A percentile compares a stretch with the other conserved stretches of the same genome.
Conservation (phyloP, 2,113 vertebrate genomes). For the Brachyhypopomus gauderio region DNA sequence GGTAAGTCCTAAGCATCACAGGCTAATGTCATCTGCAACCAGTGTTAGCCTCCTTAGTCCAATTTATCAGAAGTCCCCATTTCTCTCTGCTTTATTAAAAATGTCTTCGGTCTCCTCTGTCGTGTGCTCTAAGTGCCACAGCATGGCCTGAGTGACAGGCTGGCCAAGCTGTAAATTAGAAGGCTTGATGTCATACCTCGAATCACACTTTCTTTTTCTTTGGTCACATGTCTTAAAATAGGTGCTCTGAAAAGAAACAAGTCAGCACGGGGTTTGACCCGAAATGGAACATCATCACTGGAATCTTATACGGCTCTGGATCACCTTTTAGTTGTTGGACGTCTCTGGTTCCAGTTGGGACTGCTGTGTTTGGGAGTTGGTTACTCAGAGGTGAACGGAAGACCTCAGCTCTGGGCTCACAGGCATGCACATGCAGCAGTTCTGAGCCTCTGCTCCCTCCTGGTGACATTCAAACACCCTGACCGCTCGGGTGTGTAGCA, state of each 20-base stretch:
- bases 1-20: conserved; percentile 32
- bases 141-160: conserved; percentile 50
- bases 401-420: conserved; percentile 3
- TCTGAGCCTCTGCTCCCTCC: conserved; percentile 1
- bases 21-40: conserved; percentile 40
- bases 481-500: conserved; percentile 28
- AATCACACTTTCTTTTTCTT: conserved; percentile 42
- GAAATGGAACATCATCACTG: background rate
- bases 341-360: background rate
- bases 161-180: conserved; percentile 59
- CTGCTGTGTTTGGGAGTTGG: background rate
- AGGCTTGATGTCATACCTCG: conserved; percentile 58
- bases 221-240: background rate
- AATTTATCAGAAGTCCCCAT: conserved; percentile 59
- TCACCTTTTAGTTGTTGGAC: background rate
- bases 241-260: conserved; percentile 21
- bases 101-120: conserved; percentile 60
- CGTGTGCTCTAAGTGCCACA: conserved; percentile 57
- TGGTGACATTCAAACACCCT: conserved; percentile 42
- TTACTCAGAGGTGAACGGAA: background rate
- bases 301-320: background rate
- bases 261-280: conserved; percentile 18
- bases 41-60: conserved; percentile 51
- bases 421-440: conserved; percentile 2
- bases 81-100: conserved; percentile 65